A percentile compares a stretch with the other conserved stretches of the same genome.
phyloP scores from a whole-genome alignment of 2,888 invertebrate species.

The Iphiclides podalirius region DNA sequence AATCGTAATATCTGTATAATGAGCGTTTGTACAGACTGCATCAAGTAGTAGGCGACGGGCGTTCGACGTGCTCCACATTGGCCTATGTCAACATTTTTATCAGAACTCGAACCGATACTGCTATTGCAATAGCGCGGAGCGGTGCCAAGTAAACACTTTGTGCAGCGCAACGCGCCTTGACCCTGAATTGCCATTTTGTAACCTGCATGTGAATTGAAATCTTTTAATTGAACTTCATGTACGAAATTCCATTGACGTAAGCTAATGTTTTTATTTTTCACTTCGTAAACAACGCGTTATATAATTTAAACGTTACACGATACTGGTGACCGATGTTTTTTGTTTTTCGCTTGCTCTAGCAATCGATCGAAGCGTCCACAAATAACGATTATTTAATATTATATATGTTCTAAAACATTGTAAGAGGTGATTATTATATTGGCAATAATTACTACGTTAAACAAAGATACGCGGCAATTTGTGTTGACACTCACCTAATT shows the following conservation, averaged over 20 bases:
- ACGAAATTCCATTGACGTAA: neutral
- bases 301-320: neutral
- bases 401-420: too few relatives aligned
- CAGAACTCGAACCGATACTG: slow-evolving; percentile 3
- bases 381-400: too few relatives aligned
- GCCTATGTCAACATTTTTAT: slow-evolving; percentile 9
- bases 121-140: neutral
- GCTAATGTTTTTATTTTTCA: neutral
- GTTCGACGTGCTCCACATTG: slow-evolving; percentile 12
- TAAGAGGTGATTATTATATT: too few relatives aligned
- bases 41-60: slow-evolving; percentile 8
- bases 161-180: slow-evolving; percentile 7
- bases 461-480: too few relatives aligned
- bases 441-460: too few relatives aligned
- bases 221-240: neutral
- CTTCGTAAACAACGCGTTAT: slow-evolving; percentile 2
- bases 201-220: neutral
- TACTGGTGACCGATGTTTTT: too few relatives aligned
- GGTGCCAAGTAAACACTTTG: neutral
- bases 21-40: too few relatives aligned
- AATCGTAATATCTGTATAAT: too few relatives aligned
- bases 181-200: slow-evolving; percentile 7
- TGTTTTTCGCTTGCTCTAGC: too few relatives aligned
- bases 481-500: too few relatives aligned
- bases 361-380: too few relatives aligned